These are phyloP conservation scores for Callipepla californica DNA, from an alignment of 2,113 vertebrate genomes.

Conservation along the genomic window DNA sequence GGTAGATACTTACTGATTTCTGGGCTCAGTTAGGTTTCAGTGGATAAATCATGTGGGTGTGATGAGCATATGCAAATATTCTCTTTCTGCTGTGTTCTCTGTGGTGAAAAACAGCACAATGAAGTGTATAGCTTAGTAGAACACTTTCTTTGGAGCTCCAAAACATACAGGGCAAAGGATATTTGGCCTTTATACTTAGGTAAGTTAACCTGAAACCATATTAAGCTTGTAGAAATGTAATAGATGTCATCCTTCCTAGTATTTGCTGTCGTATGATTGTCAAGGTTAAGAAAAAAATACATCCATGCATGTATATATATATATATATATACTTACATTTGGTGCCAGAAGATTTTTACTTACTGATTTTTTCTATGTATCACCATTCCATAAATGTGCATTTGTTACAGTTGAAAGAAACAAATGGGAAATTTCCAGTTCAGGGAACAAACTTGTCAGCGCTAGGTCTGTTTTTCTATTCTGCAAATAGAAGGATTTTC, in stretches of 20 bases:
- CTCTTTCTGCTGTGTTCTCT: neutral
- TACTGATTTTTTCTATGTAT: neutral
- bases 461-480: neutral
- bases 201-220: constrained; percentile 22
- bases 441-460: neutral
- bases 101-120: neutral
- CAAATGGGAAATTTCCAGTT: neutral
- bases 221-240: neutral
- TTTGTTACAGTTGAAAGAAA: constrained; percentile 10
- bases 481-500: neutral
- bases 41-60: neutral
- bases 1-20: neutral
- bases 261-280: neutral
- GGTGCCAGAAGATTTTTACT: neutral
- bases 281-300: neutral
- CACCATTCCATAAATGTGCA: neutral
- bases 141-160: constrained; percentile 13
- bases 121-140: neutral
- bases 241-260: neutral
- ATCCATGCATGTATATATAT: neutral
- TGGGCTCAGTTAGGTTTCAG: neutral
- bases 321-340: neutral
- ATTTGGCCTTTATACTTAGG: neutral
- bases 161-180: neutral
- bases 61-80: constrained; percentile 68